Percentiles rank a stretch among this genome's conserved stretches.
phyloP scores from a whole-genome alignment of 2,888 invertebrate species.

The Heliconius charithonia region DNA sequence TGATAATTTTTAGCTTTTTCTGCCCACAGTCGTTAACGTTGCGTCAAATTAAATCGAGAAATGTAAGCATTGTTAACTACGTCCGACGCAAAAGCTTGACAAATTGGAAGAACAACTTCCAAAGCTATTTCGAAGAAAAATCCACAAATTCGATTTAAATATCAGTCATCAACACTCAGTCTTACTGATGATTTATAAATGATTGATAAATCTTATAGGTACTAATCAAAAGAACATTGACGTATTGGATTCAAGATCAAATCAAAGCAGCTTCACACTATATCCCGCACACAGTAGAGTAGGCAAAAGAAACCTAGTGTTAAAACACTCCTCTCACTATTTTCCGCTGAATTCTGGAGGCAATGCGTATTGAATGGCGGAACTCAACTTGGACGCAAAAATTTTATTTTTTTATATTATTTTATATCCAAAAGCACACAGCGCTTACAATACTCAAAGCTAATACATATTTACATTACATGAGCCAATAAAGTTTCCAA shows the following conservation, averaged over 20 bases:
- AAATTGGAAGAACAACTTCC: constrained; percentile 30
- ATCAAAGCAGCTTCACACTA: no score
- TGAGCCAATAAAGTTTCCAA: no score
- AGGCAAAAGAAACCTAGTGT: no score
- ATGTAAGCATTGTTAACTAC: constrained; percentile 40
- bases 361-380: no score
- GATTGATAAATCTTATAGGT: not conserved
- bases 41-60: constrained; percentile 42
- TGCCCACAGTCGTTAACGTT: constrained; percentile 32
- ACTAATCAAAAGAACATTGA: not conserved
- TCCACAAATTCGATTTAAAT: not conserved
- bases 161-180: not conserved
- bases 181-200: not conserved
- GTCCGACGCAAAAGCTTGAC: constrained; percentile 26
- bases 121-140: constrained; percentile 6
- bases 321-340: no score
- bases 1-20: constrained; percentile 21
- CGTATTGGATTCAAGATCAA: not conserved
- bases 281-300: no score
- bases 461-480: no score
- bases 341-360: no score
- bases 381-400: no score
- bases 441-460: no score
- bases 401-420: no score
- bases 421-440: no score